phyloP scores from a whole-genome alignment of 2,888 invertebrate genomes.

The Eupithecia exiguata region DNA sequence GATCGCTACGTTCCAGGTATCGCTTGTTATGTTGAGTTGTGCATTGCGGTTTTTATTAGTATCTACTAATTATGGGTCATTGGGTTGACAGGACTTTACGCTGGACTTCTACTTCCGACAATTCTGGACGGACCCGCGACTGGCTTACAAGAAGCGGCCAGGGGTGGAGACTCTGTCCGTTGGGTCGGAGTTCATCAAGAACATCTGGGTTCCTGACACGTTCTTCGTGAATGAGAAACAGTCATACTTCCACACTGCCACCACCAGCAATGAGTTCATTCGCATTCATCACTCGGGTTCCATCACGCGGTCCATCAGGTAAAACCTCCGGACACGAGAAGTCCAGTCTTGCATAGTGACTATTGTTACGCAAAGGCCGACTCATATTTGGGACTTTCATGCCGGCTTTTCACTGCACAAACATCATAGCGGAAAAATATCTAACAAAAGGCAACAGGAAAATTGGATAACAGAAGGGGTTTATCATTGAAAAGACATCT shows the following conservation, averaged over 20 bases:
- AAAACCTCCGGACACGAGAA: not conserved
- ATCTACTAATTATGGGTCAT: conserved; percentile 4
- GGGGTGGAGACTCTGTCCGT: conserved; percentile 94
- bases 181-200: conserved; percentile 96
- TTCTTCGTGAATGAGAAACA: conserved; percentile 99
- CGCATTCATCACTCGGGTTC: conserved; percentile 96
- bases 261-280: conserved; percentile 98
- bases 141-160: conserved; percentile 93
- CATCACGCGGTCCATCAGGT: conserved; percentile 96
- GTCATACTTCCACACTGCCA: conserved; percentile 99
- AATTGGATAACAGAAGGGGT: not conserved
- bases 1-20: conserved; percentile 30
- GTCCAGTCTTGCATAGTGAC: not conserved
- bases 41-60: conserved; percentile 1
- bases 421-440: not conserved
- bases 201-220: conserved; percentile 99
- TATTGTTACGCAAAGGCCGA: not conserved
- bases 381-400: not conserved
- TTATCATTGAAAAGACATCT: not conserved
- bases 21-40: conserved; percentile 25
- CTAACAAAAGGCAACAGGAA: not conserved
- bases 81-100: conserved; percentile 90
- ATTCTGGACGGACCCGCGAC: conserved; percentile 97
- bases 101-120: conserved; percentile 98
- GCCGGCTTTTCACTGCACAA: not conserved